Evolutionary conservation across 2,888 invertebrate species (phyloP).

Genomic region (Zygaena filipendulae): DNA sequence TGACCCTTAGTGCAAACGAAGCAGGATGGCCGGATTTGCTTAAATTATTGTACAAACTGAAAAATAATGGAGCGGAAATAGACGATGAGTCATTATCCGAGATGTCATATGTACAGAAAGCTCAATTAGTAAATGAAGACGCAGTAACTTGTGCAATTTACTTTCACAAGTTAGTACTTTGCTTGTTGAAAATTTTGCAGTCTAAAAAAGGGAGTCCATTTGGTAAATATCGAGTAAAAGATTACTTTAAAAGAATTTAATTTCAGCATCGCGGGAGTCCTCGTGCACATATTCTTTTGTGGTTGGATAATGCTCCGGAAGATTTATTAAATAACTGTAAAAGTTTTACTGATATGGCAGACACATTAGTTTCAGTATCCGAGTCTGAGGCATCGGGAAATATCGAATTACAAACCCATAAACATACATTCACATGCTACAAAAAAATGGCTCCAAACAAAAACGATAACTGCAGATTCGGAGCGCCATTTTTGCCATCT

Average conservation of each 20-base stretch:
- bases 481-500: conserved; percentile 26
- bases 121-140: conserved; percentile 24
- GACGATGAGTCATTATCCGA: conserved; percentile 17
- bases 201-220: conserved; percentile 25
- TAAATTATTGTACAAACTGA: conserved; percentile 26
- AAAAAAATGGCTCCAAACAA: conserved; percentile 21
- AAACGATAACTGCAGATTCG: conserved; percentile 24
- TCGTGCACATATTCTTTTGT: conserved; percentile 27
- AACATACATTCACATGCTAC: conserved; percentile 25
- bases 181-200: conserved; percentile 21
- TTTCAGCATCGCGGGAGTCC: conserved; percentile 32
- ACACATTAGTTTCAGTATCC: conserved; percentile 23
- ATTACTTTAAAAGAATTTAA: conserved; percentile 30
- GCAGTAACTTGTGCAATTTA: conserved; percentile 25
- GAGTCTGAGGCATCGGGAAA: conserved; percentile 23
- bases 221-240: conserved; percentile 21
- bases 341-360: conserved; percentile 19
- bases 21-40: conserved; percentile 26
- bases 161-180: conserved; percentile 32
- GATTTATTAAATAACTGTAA: conserved; percentile 17
- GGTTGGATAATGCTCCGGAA: conserved; percentile 29
- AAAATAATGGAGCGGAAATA: conserved; percentile 19
- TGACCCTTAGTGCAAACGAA: conserved; percentile 39
- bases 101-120: conserved; percentile 18
- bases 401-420: conserved; percentile 23